Conservation (phyloP, 2,888 invertebrate genomes). For the Panopea generosa region DNA sequence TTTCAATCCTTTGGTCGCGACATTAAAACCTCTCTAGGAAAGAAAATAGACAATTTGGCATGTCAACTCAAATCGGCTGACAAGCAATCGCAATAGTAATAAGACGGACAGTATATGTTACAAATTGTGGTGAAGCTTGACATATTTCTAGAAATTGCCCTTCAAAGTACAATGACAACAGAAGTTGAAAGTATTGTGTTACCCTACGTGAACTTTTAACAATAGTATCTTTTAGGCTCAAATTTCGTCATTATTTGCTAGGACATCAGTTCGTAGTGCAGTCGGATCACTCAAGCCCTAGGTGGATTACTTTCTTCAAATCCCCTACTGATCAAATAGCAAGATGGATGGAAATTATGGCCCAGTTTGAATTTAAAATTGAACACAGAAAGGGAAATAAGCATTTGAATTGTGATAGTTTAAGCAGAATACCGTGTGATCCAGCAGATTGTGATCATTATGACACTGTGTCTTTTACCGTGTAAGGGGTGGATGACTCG, state of each 20-base stretch:
- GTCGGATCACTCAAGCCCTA: slow-evolving; percentile 62
- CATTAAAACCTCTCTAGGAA: too few species aligned
- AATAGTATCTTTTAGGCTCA: slow-evolving; percentile 58
- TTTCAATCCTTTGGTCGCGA: too few species aligned
- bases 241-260: slow-evolving; percentile 60
- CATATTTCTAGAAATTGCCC: too few species aligned
- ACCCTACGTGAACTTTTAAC: slow-evolving; percentile 59
- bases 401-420: slow-evolving; percentile 41
- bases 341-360: too few species aligned
- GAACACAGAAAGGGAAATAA: slow-evolving; percentile 44
- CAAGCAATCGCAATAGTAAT: too few species aligned
- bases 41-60: too few species aligned
- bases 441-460: slow-evolving; percentile 41
- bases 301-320: slow-evolving; percentile 61
- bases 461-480: slow-evolving; percentile 38
- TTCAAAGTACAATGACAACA: too few species aligned
- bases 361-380: too few species aligned
- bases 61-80: too few species aligned
- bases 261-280: slow-evolving; percentile 54
- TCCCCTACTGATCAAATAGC: slow-evolving; percentile 50
- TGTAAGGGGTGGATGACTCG: slow-evolving; percentile 45
- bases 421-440: slow-evolving; percentile 49
- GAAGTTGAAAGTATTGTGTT: slow-evolving; percentile 52
- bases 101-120: too few species aligned
- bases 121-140: too few species aligned